Conservation (phyloP, 2,113 vertebrate species). For the Nettapus auritus region DNA sequence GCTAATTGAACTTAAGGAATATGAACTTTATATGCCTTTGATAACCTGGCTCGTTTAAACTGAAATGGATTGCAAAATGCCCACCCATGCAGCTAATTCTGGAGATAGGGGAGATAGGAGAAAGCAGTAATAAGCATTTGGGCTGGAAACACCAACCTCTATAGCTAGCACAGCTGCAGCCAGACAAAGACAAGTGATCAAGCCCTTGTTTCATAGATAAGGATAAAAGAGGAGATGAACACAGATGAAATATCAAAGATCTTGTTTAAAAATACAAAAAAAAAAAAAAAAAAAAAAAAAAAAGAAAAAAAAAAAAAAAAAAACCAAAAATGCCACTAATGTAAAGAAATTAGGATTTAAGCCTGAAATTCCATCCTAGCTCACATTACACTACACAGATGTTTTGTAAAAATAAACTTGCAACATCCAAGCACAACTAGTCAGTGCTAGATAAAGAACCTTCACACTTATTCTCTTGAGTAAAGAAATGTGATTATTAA, state of each 20-base stretch:
- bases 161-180: constrained; percentile 49
- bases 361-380: neutral
- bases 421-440: neutral
- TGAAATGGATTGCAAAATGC: neutral
- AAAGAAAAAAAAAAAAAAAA: neutral
- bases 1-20: neutral
- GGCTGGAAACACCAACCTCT: constrained; percentile 16
- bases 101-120: constrained; percentile 6
- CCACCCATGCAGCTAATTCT: neutral
- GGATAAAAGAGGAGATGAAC: constrained; percentile 34
- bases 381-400: constrained; percentile 48
- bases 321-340: neutral
- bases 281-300: neutral
- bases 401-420: constrained; percentile 66
- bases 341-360: constrained; percentile 55
- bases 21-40: neutral
- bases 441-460: neutral
- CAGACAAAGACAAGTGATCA: constrained; percentile 48
- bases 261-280: constrained; percentile 20
- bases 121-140: neutral
- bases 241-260: constrained; percentile 52
- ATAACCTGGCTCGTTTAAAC: neutral
- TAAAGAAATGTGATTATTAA: neutral
- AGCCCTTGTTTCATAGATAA: constrained; percentile 13
- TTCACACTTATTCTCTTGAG: neutral